Conservation (phyloP, 2,113 vertebrate species). For the Mormyrus iriodes region DNA sequence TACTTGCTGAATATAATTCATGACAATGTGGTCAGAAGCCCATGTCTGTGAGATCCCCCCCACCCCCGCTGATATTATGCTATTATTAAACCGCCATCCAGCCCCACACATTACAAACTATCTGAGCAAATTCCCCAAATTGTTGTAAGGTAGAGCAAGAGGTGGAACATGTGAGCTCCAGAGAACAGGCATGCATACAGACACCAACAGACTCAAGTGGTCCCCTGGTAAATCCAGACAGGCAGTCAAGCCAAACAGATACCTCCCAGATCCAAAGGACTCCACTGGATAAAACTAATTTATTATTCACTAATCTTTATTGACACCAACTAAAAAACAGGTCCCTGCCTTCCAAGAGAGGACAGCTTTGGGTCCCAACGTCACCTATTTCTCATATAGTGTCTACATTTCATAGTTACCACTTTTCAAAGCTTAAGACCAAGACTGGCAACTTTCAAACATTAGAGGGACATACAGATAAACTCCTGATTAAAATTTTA, state of each 20-base stretch:
- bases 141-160: background rate
- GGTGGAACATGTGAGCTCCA: background rate
- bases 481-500: background rate
- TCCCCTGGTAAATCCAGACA: background rate
- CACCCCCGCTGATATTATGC: background rate
- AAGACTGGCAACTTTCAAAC: no score
- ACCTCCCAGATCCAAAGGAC: background rate
- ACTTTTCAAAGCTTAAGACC: background rate
- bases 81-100: background rate
- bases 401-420: background rate
- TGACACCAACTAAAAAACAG: background rate
- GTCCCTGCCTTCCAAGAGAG: background rate
- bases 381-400: background rate
- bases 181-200: background rate
- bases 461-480: no score
- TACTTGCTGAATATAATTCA: background rate
- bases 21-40: background rate
- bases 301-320: background rate
- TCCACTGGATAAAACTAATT: background rate
- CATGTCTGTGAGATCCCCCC: background rate
- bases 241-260: background rate
- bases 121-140: background rate
- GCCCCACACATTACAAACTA: background rate
- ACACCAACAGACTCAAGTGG: background rate
- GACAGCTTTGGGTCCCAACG: background rate